Base-by-base conservation (phyloP, 2,888 invertebrate genomes). In the Seira musarum region DNA sequence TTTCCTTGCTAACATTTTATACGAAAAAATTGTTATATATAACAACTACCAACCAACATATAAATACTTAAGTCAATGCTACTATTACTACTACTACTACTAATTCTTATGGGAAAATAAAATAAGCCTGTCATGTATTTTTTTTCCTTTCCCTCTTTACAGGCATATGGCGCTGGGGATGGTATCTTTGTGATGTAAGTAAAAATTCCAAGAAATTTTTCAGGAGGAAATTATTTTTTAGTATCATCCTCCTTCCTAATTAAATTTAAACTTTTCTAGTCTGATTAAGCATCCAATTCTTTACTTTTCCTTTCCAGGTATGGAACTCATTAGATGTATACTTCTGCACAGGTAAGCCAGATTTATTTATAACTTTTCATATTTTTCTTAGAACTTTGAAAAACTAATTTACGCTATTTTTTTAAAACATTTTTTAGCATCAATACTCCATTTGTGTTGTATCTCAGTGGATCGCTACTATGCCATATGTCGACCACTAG, bases 251-350 rank as follows among this genome's bases (percentile, higher is more conserved):
- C 40, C 40, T 5, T 40, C 13, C 40, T 40, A 97, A 97, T 97
- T 89, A 96, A 82, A 96, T 97, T 87, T 96, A 96, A 0, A 93
- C 87, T 94, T 95, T 88, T 95, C 96, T 94, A 60, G 17, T 6
- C n/a, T n/a, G n/a, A n/a, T 40, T 40, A 40, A 40, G 5, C 40
- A 96, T 97, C 89, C 95, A 97, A 17, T 40, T 40, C 10, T 8
- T 40, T 40, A 8, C n/a, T 77, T 64, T 46, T 22, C 63, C 22
- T 25, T 65, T 61, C 6, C 66, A 77, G 77, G 77, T 97, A 67
- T 98, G 97, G 95, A 98, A 97, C 89, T 96, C 97, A 0, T 91
- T 97, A 86, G 98, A 98, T 89, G 98, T 98, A 0, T 96, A 97
- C 88, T 98, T 97, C 89, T 96, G 94, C 86, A 96, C 94, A 80